Conservation (phyloP, 1,140 invertebrate genomes). For the Aphelenchoides besseyi region DNA sequence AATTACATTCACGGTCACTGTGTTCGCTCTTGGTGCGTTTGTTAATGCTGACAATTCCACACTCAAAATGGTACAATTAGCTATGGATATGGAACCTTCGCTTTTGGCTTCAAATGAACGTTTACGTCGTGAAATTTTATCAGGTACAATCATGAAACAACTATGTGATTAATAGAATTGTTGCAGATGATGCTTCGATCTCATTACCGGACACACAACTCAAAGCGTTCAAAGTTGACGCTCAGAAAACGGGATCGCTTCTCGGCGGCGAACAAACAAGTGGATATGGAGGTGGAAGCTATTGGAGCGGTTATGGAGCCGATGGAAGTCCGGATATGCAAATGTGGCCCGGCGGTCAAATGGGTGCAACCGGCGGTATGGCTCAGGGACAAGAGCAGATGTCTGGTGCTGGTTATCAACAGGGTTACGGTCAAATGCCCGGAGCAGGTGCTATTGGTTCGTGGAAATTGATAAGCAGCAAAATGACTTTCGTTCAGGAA, state of each 20-base stretch:
- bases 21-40: no score
- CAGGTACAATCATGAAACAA: no score
- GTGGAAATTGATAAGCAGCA: no score
- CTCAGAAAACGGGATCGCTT: conserved; percentile 16
- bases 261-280: neutral
- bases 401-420: conserved; percentile 9
- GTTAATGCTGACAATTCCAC: no score
- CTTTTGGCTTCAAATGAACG: no score
- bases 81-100: no score
- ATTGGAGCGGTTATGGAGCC: neutral
- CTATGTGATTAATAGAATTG: no score
- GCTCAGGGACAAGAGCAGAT: conserved; percentile 16
- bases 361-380: neutral
- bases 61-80: no score
- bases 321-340: conserved; percentile 12
- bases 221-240: conserved; percentile 11
- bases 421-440: conserved; percentile 23
- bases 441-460: conserved; percentile 18
- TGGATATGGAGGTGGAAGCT: conserved; percentile 5
- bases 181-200: neutral
- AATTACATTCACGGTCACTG: no score
- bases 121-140: no score
- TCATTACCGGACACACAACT: conserved; percentile 2
- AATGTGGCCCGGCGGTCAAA: conserved; percentile 10
- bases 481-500: no score